Percentiles rank a stretch among this genome's conserved stretches.
These are phyloP conservation scores for Chaetophractus vellerosus DNA, from an alignment of 2,797 vertebrate genomes.

Conservation along the genomic window DNA sequence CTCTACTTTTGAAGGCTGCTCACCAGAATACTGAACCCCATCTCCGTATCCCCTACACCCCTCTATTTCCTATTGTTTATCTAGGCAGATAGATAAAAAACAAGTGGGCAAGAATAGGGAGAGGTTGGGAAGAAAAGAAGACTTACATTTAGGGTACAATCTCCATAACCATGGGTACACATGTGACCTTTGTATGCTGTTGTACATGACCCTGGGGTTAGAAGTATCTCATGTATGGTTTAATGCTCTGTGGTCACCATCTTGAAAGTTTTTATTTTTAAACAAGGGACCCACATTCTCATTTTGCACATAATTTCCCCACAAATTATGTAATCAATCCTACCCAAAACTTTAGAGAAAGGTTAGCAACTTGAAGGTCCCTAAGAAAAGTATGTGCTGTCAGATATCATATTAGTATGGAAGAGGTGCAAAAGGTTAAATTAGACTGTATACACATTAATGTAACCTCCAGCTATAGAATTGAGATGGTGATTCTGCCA, in stretches of 20 bases:
- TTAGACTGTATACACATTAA: constrained; percentile 46
- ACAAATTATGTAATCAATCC: constrained; percentile 11
- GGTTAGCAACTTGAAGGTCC: constrained; percentile 39
- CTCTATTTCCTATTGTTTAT: constrained; percentile 45
- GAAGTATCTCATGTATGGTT: not conserved
- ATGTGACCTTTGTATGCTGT: not conserved
- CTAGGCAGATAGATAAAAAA: constrained; percentile 32
- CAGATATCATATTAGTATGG: constrained; percentile 17
- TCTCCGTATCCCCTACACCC: not conserved
- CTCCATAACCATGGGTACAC: not conserved
- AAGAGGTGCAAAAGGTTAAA: constrained; percentile 50
- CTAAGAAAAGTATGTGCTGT: constrained; percentile 42
- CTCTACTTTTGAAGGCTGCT: constrained; percentile 46
- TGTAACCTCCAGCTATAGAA: not conserved
- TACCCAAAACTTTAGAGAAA: constrained; percentile 46
- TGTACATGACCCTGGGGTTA: not conserved
- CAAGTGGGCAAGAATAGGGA: constrained; percentile 7
- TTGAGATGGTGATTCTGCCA: constrained; percentile 19
- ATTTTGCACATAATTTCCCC: constrained; percentile 41
- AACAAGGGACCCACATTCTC: constrained; percentile 33
- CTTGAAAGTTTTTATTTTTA: constrained; percentile 5
- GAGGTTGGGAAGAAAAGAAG: constrained; percentile 36
- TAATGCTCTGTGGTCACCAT: not conserved
- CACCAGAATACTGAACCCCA: not conserved
- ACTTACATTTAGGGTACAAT: constrained; percentile 2